phyloP scores from a whole-genome alignment of 1,140 invertebrate species.

The Cotesia chilonis region DNA sequence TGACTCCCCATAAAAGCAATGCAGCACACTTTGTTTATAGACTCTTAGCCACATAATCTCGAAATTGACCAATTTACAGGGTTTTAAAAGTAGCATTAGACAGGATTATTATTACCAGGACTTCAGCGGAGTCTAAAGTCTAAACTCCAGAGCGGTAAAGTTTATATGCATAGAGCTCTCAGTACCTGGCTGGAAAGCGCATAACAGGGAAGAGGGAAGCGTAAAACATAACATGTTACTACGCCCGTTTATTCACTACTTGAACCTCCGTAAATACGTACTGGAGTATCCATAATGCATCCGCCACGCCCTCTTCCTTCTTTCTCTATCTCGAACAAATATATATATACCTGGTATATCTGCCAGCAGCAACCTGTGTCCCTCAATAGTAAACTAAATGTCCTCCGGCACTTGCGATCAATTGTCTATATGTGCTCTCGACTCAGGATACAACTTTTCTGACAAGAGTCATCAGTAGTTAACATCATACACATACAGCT shows the following conservation, averaged over 20 bases:
- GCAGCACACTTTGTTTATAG: too few species aligned
- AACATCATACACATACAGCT: too few species aligned
- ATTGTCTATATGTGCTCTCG: conserved; percentile 2
- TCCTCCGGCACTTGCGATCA: conserved; percentile 5
- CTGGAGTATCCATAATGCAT: conserved; percentile 46
- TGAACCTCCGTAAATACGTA: conserved; percentile 39
- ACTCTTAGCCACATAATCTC: too few species aligned
- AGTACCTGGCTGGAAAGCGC: background rate
- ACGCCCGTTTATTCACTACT: conserved; percentile 38
- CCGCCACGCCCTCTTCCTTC: conserved; percentile 40
- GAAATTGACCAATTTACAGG: conserved; percentile 7
- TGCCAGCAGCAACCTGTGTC: conserved; percentile 23
- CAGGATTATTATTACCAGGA: background rate
- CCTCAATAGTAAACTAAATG: background rate
- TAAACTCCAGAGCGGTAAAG: background rate
- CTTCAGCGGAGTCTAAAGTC: background rate
- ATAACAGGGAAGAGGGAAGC: conserved; percentile 30
- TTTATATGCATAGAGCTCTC: background rate
- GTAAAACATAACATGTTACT: conserved; percentile 44
- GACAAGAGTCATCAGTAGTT: background rate
- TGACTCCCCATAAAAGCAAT: too few species aligned
- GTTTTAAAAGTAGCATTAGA: background rate
- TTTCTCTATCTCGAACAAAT: conserved; percentile 3
- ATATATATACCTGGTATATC: background rate
- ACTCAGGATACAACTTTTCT: too few species aligned